phyloP scores from a whole-genome alignment of 2,797 vertebrate genomes.

The Luscinia luscinia region DNA sequence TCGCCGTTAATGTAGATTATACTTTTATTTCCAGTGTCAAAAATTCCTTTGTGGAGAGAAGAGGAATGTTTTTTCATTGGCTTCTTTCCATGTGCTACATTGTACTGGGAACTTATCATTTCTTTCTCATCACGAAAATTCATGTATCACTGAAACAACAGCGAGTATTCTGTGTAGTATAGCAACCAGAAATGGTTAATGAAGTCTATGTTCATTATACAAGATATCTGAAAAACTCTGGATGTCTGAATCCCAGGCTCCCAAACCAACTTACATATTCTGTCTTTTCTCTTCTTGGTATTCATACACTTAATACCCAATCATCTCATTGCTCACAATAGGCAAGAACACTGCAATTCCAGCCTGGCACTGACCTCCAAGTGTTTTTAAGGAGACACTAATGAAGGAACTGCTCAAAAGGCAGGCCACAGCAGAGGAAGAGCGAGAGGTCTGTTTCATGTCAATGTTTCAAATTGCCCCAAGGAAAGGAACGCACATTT shows the following conservation, averaged over 20 bases:
- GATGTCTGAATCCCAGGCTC: slow-evolving; percentile 48
- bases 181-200: slow-evolving; percentile 8
- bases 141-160: background rate
- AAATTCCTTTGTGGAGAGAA: background rate
- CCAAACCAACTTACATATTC: slow-evolving; percentile 42
- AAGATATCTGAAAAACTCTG: background rate
- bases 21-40: background rate
- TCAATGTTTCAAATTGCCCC: slow-evolving; percentile 55
- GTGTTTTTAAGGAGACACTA: slow-evolving; percentile 51
- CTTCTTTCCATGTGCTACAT: background rate
- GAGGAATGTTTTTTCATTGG: background rate
- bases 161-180: background rate
- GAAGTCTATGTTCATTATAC: slow-evolving; percentile 16
- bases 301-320: slow-evolving; percentile 31
- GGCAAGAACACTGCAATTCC: slow-evolving; percentile 36
- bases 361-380: slow-evolving; percentile 49
- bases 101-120: background rate
- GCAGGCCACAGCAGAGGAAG: slow-evolving; percentile 24
- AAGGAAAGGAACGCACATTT: slow-evolving; percentile 35
- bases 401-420: background rate
- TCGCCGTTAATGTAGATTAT: background rate
- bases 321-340: background rate
- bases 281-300: slow-evolving; percentile 35
- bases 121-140: background rate
- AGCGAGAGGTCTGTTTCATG: slow-evolving; percentile 47